Base-by-base conservation (phyloP, 1,140 invertebrate species). In the Drosophila kohkoa region DNA sequence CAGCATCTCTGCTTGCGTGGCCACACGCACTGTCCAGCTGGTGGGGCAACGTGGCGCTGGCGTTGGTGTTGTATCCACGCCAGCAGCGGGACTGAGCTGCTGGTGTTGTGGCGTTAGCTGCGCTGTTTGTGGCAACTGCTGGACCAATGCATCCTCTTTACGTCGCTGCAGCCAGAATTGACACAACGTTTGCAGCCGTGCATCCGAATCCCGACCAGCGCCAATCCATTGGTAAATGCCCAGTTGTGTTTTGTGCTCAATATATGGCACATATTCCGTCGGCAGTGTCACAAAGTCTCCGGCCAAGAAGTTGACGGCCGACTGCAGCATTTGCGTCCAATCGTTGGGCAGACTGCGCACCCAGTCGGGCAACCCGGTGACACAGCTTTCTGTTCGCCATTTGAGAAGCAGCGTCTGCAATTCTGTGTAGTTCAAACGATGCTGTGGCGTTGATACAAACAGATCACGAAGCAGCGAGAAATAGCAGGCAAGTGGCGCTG, bases 141-240 rank as follows among this genome's bases (percentile, higher is more conserved):
- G 25, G 11, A 55, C 32, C 1, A 41, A 20, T 32, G 69, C 63
- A 0, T 83, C 77, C 5, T 89, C 83, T 3, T 94, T 94, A 75
- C 94, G 94, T 59, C 94, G 94, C 49, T 95, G 93, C 64, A 97
- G 79, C 97, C 97, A 98, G 72, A 95, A 94, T 54, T 95, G 94
- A 88, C 96, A 98, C 15, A 99, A 92, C 5, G 95, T 93, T 3
- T 94, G 92, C 2, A 99, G 93, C 35, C 97, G 94, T 8, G 95
- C 94, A 93, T 99, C 98, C 1, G 96, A 96, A 91, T 99, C 98
- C 30, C 98, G 94, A 0, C 98, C 98, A n/a, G 97, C 97, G 1
- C 98, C 98, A 62, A 99, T 99, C 98, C 98, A 99, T 78, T 98
- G 97, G 93, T 98, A 99, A 63, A 95, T 94, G 89, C 95, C 92